Conservation (phyloP, 30 jellyfish, hydroid and myxozoan genomes). For the Nemopilema nomurai region DNA sequence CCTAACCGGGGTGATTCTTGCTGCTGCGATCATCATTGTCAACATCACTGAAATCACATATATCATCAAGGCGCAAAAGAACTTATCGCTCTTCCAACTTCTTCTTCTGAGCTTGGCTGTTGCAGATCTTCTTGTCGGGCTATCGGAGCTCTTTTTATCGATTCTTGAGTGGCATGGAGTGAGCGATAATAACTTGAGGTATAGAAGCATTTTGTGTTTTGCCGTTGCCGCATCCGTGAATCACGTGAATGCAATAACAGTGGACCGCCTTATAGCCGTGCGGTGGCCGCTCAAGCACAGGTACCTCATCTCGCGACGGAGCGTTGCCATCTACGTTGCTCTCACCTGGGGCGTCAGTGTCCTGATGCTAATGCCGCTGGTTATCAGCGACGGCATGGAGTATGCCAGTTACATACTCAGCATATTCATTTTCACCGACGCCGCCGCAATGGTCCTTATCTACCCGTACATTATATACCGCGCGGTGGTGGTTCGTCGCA, state of each 20-base stretch:
- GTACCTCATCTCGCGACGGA: not conserved
- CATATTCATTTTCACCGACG: not conserved
- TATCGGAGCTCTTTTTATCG: not conserved
- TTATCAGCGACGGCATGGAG: not conserved
- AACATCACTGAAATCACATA: not conserved
- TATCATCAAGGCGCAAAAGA: not conserved
- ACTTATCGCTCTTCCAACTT: not conserved
- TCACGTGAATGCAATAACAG: not conserved
- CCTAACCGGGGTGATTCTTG: not conserved
- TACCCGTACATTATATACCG: not conserved
- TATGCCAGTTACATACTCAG: not conserved
- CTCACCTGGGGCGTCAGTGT: not conserved
- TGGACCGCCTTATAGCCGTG: not conserved
- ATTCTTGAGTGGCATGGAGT: not conserved
- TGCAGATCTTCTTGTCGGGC: not conserved
- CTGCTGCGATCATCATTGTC: not conserved
- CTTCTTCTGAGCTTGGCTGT: not conserved
- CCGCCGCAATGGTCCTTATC: not conserved
- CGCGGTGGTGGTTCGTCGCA: not conserved
- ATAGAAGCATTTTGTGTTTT: not conserved
- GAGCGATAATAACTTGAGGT: no score
- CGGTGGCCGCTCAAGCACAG: not conserved
- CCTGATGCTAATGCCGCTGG: not conserved
- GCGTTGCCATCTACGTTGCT: not conserved
- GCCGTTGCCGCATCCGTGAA: not conserved